Evolutionary conservation across 1,140 invertebrate genomes (phyloP).

Genomic region (Dreissena rostriformis): DNA sequence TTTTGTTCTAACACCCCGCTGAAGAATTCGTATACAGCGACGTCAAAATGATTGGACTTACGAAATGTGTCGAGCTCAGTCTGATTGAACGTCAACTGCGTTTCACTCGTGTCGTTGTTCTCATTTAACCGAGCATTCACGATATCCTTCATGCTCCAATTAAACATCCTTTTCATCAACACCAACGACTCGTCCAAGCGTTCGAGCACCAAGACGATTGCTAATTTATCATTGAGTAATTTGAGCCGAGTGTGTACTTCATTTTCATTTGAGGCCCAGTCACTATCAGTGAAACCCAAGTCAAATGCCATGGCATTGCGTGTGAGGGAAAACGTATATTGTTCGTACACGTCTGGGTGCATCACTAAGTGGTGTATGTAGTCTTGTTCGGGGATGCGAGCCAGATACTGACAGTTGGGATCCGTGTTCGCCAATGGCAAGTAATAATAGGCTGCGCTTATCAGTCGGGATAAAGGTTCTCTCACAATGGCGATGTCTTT

Average conservation of each 20-base stretch:
- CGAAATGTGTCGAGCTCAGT: neutral
- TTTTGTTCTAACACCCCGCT: neutral
- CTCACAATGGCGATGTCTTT: neutral
- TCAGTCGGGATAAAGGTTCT: neutral
- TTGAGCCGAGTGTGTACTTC: neutral
- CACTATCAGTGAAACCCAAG: neutral
- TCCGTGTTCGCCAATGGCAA: neutral
- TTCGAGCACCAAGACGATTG: constrained; percentile 3
- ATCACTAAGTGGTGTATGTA: neutral
- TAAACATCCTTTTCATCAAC: constrained; percentile 9
- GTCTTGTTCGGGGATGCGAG: too few species aligned
- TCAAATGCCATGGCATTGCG: neutral
- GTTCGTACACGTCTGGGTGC: neutral
- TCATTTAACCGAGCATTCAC: neutral
- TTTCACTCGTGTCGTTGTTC: neutral
- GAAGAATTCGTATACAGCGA: constrained; percentile 1
- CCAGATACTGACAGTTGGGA: neutral
- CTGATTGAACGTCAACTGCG: neutral
- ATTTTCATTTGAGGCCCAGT: neutral
- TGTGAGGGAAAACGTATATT: neutral
- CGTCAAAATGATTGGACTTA: neutral
- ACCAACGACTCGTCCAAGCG: constrained; percentile 12
- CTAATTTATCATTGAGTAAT: neutral
- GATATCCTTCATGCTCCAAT: constrained; percentile 13
- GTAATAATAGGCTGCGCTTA: constrained; percentile 3